Evolutionary conservation across 2,113 vertebrate species (phyloP).

Genomic region (Brachyistius frenatus): DNA sequence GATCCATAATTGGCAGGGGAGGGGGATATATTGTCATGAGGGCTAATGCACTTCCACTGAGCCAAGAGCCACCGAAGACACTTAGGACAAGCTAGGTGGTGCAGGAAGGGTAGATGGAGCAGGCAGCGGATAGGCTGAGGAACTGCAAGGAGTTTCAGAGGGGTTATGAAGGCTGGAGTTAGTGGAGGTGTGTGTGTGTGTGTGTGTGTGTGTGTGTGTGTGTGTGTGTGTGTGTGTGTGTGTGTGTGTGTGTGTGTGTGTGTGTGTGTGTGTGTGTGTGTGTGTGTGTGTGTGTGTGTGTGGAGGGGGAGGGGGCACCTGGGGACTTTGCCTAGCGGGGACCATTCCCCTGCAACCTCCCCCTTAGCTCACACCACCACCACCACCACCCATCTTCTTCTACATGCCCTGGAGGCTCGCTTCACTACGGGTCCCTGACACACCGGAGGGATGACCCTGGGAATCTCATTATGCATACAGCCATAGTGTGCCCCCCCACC

Average conservation of each 20-base stretch:
- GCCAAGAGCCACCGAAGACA: conserved; percentile 69
- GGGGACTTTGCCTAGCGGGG: conserved; percentile 46
- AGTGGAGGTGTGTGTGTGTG: neutral
- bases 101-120: conserved; percentile 13
- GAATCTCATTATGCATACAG: conserved; percentile 87
- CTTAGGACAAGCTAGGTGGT: conserved; percentile 44
- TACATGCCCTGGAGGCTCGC: conserved; percentile 72
- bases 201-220: too few species aligned
- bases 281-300: neutral
- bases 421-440: conserved; percentile 76
- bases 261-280: too few species aligned
- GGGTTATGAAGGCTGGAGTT: conserved; percentile 5
- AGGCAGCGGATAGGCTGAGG: conserved; percentile 50
- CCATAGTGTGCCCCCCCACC: conserved; percentile 76
- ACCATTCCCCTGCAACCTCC: conserved; percentile 57
- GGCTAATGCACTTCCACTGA: conserved; percentile 81
- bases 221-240: neutral
- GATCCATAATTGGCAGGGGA: conserved; percentile 84
- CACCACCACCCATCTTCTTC: conserved; percentile 50
- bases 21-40: conserved; percentile 76
- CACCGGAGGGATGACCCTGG: conserved; percentile 86
- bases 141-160: conserved; percentile 63
- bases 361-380: conserved; percentile 21
- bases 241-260: neutral
- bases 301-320: conserved; percentile 43